A percentile compares a stretch with the other conserved stretches of the same genome.
These are phyloP conservation scores for Aleadryas rufinucha DNA, from an alignment of 2,113 vertebrate genomes.

Conservation along the genomic window DNA sequence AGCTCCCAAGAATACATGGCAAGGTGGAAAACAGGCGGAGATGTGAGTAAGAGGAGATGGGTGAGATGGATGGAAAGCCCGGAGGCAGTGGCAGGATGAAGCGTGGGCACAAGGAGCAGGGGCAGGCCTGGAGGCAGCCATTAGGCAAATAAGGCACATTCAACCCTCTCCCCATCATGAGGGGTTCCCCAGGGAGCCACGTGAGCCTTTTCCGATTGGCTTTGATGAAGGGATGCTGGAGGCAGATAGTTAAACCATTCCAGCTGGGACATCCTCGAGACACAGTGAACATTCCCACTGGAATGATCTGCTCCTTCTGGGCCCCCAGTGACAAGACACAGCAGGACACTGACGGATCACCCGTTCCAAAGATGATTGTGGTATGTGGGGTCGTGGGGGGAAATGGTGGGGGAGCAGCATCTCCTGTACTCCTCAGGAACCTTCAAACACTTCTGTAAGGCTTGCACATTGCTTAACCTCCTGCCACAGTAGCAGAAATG, in stretches of 20 bases:
- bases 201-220: not conserved
- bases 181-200: not conserved
- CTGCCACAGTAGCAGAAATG: not conserved
- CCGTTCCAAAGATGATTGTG: not conserved
- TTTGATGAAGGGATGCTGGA: not conserved
- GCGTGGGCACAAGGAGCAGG: not conserved
- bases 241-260: not conserved
- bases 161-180: not conserved
- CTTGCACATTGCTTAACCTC: not conserved
- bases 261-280: not conserved
- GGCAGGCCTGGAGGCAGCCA: not conserved
- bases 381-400: not conserved
- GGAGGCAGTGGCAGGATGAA: not conserved
- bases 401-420: not conserved
- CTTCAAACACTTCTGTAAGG: not conserved
- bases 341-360: fast-evolving
- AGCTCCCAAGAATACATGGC: not conserved
- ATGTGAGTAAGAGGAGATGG: not conserved
- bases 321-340: fast-evolving
- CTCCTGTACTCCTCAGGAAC: not conserved
- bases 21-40: not conserved
- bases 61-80: not conserved
- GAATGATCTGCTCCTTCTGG: not conserved
- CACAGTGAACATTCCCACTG: not conserved
- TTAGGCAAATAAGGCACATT: not conserved